Percentiles rank a stretch among this genome's conserved stretches.
These are phyloP conservation scores for Drosophila tanythrix DNA, from an alignment of 2,888 invertebrate species.

Conservation along the genomic window DNA sequence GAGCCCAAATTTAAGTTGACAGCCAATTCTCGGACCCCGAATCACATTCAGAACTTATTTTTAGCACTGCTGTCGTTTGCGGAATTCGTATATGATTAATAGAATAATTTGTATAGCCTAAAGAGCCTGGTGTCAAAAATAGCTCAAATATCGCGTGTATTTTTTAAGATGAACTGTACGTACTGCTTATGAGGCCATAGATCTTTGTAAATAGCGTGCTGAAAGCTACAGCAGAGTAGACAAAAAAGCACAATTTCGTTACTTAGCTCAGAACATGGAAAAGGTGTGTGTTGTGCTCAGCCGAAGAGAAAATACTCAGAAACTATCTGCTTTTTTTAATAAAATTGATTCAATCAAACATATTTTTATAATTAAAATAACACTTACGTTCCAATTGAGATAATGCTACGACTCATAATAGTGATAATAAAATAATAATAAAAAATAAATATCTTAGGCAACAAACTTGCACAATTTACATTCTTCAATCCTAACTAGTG, in stretches of 20 bases:
- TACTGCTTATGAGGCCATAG: conserved; percentile 1
- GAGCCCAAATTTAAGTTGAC: conserved; percentile 42
- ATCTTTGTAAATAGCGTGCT: not conserved
- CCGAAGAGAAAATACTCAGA: not conserved
- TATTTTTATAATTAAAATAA: not conserved
- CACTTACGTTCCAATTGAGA: not conserved
- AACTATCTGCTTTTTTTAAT: not conserved
- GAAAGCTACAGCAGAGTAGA: not conserved
- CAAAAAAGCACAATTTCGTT: not conserved
- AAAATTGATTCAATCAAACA: not conserved
- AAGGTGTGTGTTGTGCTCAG: not conserved
- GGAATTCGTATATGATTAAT: conserved; percentile 24
- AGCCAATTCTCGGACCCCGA: conserved; percentile 28
- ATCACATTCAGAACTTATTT: conserved; percentile 1
- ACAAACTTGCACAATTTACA: not conserved
- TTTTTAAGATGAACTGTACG: conserved; percentile 12
- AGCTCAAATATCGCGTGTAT: conserved; percentile 23
- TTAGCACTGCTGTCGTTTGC: not conserved
- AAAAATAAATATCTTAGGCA: not conserved
- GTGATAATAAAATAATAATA: no score
- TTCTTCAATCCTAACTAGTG: not conserved
- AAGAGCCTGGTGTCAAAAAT: conserved; percentile 10
- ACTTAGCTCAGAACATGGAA: not conserved
- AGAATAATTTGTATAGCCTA: not conserved
- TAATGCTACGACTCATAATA: not conserved